Conservation (phyloP, 2,113 vertebrate genomes). For the Tonatia bakeri region DNA sequence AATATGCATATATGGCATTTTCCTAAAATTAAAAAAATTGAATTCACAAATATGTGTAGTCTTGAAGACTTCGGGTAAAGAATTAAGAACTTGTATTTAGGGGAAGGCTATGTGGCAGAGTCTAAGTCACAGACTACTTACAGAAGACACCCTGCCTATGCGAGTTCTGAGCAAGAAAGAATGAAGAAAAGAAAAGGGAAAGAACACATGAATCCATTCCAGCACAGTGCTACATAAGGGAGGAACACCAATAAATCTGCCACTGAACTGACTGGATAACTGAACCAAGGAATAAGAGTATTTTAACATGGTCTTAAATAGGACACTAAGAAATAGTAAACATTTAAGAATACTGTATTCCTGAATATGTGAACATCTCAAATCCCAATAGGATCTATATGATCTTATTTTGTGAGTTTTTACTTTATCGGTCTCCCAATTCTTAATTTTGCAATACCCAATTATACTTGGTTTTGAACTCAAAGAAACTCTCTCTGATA, state of each 20-base stretch:
- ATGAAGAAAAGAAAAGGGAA: not conserved
- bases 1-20: not conserved
- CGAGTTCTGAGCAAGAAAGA: not conserved
- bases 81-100: not conserved
- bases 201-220: not conserved
- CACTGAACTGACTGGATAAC: not conserved
- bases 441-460: not conserved
- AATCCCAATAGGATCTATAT: not conserved
- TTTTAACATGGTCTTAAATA: not conserved
- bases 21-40: not conserved
- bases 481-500: not conserved
- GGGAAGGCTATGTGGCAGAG: not conserved
- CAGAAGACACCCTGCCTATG: not conserved
- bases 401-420: not conserved
- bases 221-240: not conserved
- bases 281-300: not conserved
- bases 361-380: not conserved
- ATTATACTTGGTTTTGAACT: not conserved
- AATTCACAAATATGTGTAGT: not conserved
- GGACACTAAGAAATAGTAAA: not conserved
- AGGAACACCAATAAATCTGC: not conserved
- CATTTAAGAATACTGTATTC: not conserved
- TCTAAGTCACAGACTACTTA: not conserved
- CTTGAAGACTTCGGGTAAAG: not conserved
- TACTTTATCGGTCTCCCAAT: not conserved